Evolutionary conservation across 2,888 invertebrate genomes (phyloP), one percentile per base, ranked within the genome.

Genomic region (Macrophya alboannulata): DNA sequence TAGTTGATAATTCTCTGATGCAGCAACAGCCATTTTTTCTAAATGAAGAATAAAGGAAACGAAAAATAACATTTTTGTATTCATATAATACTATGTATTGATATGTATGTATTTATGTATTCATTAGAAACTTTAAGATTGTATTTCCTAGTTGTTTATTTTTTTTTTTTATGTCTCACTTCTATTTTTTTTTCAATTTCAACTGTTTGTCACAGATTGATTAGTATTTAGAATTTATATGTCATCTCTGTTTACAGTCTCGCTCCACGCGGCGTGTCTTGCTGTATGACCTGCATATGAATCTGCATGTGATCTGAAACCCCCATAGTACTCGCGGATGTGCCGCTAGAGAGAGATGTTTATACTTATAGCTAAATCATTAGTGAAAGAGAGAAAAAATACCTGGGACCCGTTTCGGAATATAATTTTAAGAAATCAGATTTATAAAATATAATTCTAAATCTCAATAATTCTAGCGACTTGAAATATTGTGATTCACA

Each of bases 1-100:
- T 84, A 98, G 95, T 94, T 98, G 97, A 94, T 97, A 98, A 90
- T 97, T 98, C 94, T 98, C 98, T 90, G 95, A 94, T 74, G 94
- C 94, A 65, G 94, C 92, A 87, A 94, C 93, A 51, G 95, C 94
- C 95, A 95, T 95, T 90, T 91, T 94, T 87, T 90, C 92, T 90
- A 88, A 85, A 85, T 87, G 86, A 77, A 82, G n/a, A 10, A 74
- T 10, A 86, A 79, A 86, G 71, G 48, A 45, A 31, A 85, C 79
- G 79, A 72, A 68, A 25, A 84, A 45, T 2, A 25, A 37, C 17
- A 40, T 55, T n/a, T 37, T 10, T 12, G 15, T 43, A 43, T 9
- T 25, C 2, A 4, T 55, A n/a, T n/a, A 55, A 55, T n/a, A n/a
- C 55, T 9, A 65, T 31, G 12, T 65, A 65, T 62, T 31, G 31